These are phyloP conservation scores for Anolis carolinensis DNA, from an alignment of 2,113 vertebrate genomes.

Conservation along the genomic window DNA sequence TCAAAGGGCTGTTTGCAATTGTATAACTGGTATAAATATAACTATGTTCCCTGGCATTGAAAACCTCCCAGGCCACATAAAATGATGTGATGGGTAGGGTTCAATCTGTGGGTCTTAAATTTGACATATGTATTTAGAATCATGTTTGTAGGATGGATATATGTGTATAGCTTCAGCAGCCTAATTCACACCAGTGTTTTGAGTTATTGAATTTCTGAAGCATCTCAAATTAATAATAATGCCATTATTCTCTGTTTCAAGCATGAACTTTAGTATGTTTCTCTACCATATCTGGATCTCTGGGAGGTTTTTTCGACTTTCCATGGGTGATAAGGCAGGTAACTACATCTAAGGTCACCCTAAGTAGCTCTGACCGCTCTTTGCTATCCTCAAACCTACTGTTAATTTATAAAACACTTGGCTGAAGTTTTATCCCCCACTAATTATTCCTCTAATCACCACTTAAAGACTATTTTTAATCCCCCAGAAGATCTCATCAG, in stretches of 20 bases:
- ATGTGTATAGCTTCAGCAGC: too few relatives aligned
- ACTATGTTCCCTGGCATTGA: too few relatives aligned
- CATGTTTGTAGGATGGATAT: too few relatives aligned
- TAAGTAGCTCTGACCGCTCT: neutral
- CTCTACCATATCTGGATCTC: neutral
- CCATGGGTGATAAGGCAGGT: neutral
- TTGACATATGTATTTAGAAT: too few relatives aligned
- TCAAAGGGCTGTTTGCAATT: too few relatives aligned
- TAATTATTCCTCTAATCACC: neutral
- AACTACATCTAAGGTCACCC: neutral
- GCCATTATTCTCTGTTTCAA: neutral
- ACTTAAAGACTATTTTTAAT: neutral
- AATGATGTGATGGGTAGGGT: too few relatives aligned
- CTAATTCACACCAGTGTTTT: too few relatives aligned
- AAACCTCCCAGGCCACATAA: too few relatives aligned
- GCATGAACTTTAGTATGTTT: neutral
- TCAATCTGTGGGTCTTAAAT: too few relatives aligned
- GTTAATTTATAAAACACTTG: neutral
- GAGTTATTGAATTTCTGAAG: too few relatives aligned
- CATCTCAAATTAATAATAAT: neutral
- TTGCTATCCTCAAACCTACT: neutral
- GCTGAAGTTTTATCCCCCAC: neutral
- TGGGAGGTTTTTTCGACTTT: neutral
- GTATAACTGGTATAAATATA: too few relatives aligned
- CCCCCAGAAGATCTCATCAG: neutral